Evolutionary conservation across 2,888 invertebrate genomes (phyloP).

Genomic region (Parnassius mnemosyne): DNA sequence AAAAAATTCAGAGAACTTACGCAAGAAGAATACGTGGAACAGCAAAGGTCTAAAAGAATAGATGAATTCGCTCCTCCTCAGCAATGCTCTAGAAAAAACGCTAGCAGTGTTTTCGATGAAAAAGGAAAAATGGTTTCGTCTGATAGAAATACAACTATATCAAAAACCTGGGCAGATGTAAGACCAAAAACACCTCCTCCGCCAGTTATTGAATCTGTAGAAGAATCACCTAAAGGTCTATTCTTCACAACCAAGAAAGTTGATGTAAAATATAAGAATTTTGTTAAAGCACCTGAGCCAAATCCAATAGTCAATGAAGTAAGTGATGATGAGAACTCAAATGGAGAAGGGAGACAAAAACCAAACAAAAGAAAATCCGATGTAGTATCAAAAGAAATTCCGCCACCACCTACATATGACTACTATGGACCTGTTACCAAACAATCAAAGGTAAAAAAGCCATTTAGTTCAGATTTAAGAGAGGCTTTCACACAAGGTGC

Average conservation of each 20-base stretch:
- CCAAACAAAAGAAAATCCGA: constrained; percentile 39
- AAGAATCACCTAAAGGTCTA: constrained; percentile 50
- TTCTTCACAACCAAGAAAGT: constrained; percentile 59
- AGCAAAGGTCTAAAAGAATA: constrained; percentile 85
- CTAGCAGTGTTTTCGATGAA: constrained; percentile 51
- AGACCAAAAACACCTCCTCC: constrained; percentile 55
- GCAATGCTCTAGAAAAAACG: constrained; percentile 39
- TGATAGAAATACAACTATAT: constrained; percentile 25
- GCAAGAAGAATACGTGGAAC: constrained; percentile 89
- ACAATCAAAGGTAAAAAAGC: constrained; percentile 50
- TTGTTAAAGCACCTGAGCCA: constrained; percentile 54
- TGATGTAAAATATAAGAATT: constrained; percentile 62
- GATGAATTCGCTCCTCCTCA: constrained; percentile 89
- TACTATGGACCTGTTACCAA: constrained; percentile 80
- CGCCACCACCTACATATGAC: constrained; percentile 84
- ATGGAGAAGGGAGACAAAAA: constrained; percentile 28
- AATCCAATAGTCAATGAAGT: constrained; percentile 62
- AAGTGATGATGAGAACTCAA: constrained; percentile 42
- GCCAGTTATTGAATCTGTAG: constrained; percentile 45
- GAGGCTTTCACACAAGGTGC: constrained; percentile 71
- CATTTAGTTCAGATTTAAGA: constrained; percentile 64
- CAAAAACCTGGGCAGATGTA: constrained; percentile 64
- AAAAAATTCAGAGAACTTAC: constrained; percentile 80
- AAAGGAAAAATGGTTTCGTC: constrained; percentile 47
- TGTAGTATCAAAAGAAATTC: constrained; percentile 68